These are phyloP conservation scores for Pachypanchax playfairii DNA, from an alignment of 2,113 vertebrate genomes.

Conservation along the genomic window DNA sequence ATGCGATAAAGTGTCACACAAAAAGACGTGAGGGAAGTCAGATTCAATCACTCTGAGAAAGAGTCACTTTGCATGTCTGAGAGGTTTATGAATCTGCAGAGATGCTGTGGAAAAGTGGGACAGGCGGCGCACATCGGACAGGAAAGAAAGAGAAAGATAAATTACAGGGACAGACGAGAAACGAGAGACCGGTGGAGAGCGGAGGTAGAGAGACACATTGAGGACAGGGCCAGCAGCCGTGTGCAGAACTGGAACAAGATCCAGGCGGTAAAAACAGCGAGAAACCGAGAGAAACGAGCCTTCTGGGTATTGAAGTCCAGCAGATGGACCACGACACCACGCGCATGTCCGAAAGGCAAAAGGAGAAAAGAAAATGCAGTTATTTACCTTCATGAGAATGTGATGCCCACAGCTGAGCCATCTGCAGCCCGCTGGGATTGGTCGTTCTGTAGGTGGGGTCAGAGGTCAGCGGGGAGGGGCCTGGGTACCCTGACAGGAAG, in stretches of 20 bases:
- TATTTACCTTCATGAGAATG: conserved; percentile 82
- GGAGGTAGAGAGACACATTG: conserved; percentile 46
- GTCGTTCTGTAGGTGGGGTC: conserved; percentile 83
- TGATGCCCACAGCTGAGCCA: conserved; percentile 84
- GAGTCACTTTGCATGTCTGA: conserved; percentile 12
- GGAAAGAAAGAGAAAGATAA: conserved; percentile 35
- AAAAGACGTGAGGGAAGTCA: conserved; percentile 44
- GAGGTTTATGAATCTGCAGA: conserved; percentile 8
- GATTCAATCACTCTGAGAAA: conserved; percentile 47
- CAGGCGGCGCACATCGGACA: conserved; percentile 22
- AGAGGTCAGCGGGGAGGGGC: conserved; percentile 78
- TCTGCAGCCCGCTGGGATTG: conserved; percentile 84
- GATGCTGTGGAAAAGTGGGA: conserved; percentile 39
- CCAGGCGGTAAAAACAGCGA: conserved; percentile 50
- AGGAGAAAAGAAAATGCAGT: neutral
- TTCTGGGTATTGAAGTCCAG: conserved; percentile 39
- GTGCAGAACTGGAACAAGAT: conserved; percentile 65
- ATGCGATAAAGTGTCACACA: conserved; percentile 55
- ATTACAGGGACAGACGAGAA: conserved; percentile 52
- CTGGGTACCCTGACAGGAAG: conserved; percentile 84
- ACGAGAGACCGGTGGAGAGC: conserved; percentile 43
- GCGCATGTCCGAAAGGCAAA: conserved; percentile 9
- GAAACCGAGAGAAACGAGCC: conserved; percentile 38
- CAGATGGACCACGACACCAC: conserved; percentile 11
- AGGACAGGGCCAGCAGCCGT: conserved; percentile 53